Evolutionary conservation across 1,140 invertebrate species (phyloP), one percentile per base, ranked within the genome.

Genomic region (Calosoma granatense): DNA sequence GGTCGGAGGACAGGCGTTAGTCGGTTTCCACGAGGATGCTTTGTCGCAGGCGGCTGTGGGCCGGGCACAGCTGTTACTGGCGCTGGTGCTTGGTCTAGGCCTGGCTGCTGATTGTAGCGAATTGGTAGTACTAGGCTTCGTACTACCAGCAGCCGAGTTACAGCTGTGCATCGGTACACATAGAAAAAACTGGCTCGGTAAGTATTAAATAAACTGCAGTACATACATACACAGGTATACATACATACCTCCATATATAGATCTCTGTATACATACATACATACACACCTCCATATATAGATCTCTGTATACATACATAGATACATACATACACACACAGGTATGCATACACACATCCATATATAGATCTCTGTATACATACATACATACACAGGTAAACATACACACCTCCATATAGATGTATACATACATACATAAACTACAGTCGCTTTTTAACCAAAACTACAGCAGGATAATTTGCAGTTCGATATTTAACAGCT

Each of bases 151-250:
- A 1, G 87, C 88, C 9, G 84, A 88, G 61, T 82, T 88, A 54
- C 88, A 91, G 59, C 73, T 90, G 1, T 84, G 86, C 56, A 84
- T 91, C 58, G 76, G 81, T 56, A 81, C 84, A 11, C 74, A 77
- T 12, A 81, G 87, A 66, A 90, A 90, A 72, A 85, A 84, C 66
- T 88, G 84, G 85, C 77, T 92, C 1, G 83, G 87, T 88, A 64
- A 77, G 78, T 70, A 9, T 36, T 9, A 6, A 36, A n/a, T 9
- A 36, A 6, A 36, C 26, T n/a, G 17, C 4, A 56, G 12, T 54
- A 22, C 22, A 54, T 20, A 20, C 14, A 54, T 20, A 54, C 22
- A 20, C 6, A 22, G 11, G 22, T n/a, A 20, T 20, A 20, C 12
- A 20, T 54, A 54, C 52, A 15, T 22, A 53, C n/a, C 6, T 36